A percentile compares a stretch with the other conserved stretches of the same genome.
These are phyloP conservation scores for Papilio protenor DNA, from an alignment of 2,888 invertebrate species.

Conservation along the genomic window DNA sequence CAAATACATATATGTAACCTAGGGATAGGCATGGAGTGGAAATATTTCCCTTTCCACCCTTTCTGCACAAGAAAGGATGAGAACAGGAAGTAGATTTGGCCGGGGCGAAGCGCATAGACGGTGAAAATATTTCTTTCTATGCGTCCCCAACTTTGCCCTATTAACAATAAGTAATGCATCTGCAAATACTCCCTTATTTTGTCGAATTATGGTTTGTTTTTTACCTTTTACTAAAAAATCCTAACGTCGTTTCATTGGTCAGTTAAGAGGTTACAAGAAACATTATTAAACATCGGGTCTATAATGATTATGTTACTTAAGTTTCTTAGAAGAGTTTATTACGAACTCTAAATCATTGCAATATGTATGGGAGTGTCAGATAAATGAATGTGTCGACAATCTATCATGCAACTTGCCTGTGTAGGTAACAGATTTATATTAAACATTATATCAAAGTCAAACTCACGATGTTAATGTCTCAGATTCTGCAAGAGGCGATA, in stretches of 20 bases:
- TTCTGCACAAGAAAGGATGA: too few relatives aligned
- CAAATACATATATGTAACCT: neutral
- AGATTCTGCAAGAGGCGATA: neutral
- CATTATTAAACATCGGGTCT: neutral
- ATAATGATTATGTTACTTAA: neutral
- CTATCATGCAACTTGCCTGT: slow-evolving; percentile 11
- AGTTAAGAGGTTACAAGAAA: neutral
- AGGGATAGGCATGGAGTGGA: too few relatives aligned
- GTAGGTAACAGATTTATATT: slow-evolving; percentile 16
- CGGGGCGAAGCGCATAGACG: too few relatives aligned
- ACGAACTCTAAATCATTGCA: slow-evolving; percentile 9
- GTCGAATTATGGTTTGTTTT: too few relatives aligned
- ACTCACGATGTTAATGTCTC: slow-evolving; percentile 6
- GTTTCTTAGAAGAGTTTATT: slow-evolving; percentile 10
- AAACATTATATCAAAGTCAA: slow-evolving; percentile 21
- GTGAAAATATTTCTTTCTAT: too few relatives aligned
- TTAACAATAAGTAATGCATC: too few relatives aligned
- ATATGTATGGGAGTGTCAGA: slow-evolving; percentile 17
- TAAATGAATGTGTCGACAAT: slow-evolving; percentile 17
- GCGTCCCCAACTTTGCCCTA: too few relatives aligned
- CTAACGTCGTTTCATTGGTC: neutral
- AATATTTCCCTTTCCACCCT: too few relatives aligned
- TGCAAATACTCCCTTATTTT: too few relatives aligned
- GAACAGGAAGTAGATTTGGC: too few relatives aligned
- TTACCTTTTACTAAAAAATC: too few relatives aligned